A percentile compares a stretch with the other conserved stretches of the same genome.
phyloP scores from a whole-genome alignment of 1,140 invertebrate genomes.

The Drosophila pseudoobscura region DNA sequence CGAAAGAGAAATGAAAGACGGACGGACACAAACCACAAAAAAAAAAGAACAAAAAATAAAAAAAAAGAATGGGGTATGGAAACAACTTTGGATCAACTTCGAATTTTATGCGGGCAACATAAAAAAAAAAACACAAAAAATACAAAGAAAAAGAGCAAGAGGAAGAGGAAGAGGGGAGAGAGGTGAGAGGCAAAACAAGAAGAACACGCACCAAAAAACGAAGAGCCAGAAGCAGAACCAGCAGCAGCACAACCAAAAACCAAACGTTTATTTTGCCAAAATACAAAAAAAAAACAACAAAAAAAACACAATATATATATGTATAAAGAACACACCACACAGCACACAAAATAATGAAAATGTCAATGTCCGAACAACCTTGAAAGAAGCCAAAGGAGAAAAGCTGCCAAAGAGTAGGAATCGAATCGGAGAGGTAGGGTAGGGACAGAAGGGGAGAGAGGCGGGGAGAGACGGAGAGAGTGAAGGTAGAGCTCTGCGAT shows the following conservation, averaged over 20 bases:
- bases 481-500: slow-evolving; percentile 15
- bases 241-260: slow-evolving; percentile 55
- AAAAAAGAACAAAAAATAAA: not conserved
- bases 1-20: slow-evolving; percentile 64
- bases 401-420: slow-evolving; percentile 56
- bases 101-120: slow-evolving; percentile 78
- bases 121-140: slow-evolving; percentile 50
- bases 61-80: slow-evolving; percentile 5
- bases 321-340: no score
- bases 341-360: slow-evolving; percentile 70
- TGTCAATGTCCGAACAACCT: slow-evolving; percentile 83
- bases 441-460: slow-evolving; percentile 16
- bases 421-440: slow-evolving; percentile 17
- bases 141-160: slow-evolving; percentile 32
- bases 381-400: slow-evolving; percentile 83
- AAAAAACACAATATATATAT: not conserved
- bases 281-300: slow-evolving; percentile 39
- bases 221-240: slow-evolving; percentile 14
- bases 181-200: slow-evolving; percentile 12
- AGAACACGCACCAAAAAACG: slow-evolving; percentile 61
- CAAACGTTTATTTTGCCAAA: slow-evolving; percentile 61
- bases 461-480: slow-evolving; percentile 18
- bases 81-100: slow-evolving; percentile 62
- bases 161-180: slow-evolving; percentile 32
- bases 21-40: slow-evolving; percentile 12